Evolutionary conservation across 1,140 invertebrate genomes (phyloP).

Genomic region (Drosophila aff.): DNA sequence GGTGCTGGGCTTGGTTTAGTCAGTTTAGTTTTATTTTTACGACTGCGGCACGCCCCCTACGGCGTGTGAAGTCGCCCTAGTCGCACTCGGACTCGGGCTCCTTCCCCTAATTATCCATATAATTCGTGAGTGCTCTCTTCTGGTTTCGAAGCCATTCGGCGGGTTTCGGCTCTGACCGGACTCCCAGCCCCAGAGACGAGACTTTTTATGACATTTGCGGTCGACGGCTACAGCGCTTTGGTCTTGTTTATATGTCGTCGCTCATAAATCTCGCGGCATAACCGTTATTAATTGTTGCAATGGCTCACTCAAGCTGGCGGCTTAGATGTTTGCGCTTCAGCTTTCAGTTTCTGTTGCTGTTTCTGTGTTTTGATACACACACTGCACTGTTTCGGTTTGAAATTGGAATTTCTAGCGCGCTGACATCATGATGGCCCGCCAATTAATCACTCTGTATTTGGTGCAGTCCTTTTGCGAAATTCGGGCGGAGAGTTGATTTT

Average conservation of each 20-base stretch:
- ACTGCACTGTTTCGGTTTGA: slow-evolving; percentile 17
- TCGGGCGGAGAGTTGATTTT: slow-evolving; percentile 3
- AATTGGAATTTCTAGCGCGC: slow-evolving; percentile 8
- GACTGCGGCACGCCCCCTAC: slow-evolving; percentile 39
- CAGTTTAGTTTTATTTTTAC: slow-evolving; percentile 35
- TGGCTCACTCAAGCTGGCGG: slow-evolving; percentile 32
- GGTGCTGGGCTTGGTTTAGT: slow-evolving; percentile 10
- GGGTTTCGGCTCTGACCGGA: slow-evolving; percentile 22
- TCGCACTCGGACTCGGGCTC: slow-evolving; percentile 27
- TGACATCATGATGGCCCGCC: slow-evolving; percentile 24
- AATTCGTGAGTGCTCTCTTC: slow-evolving; percentile 58
- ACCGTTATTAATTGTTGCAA: slow-evolving; percentile 73
- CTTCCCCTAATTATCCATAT: slow-evolving; percentile 66
- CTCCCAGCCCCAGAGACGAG: background rate
- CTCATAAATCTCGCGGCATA: slow-evolving; percentile 67
- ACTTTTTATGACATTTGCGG: slow-evolving; percentile 72
- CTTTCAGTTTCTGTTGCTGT: slow-evolving; percentile 7
- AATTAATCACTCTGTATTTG: slow-evolving; percentile 47
- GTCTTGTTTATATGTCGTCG: slow-evolving; percentile 55
- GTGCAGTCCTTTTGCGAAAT: slow-evolving; percentile 41
- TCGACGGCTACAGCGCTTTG: slow-evolving; percentile 49
- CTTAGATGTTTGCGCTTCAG: slow-evolving; percentile 18
- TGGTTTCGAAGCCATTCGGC: slow-evolving; percentile 37
- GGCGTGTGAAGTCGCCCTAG: slow-evolving; percentile 43
- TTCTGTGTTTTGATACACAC: background rate